Evolutionary conservation across 2,797 vertebrate species (phyloP).

Genomic region (Brachyrhaphis roseni): DNA sequence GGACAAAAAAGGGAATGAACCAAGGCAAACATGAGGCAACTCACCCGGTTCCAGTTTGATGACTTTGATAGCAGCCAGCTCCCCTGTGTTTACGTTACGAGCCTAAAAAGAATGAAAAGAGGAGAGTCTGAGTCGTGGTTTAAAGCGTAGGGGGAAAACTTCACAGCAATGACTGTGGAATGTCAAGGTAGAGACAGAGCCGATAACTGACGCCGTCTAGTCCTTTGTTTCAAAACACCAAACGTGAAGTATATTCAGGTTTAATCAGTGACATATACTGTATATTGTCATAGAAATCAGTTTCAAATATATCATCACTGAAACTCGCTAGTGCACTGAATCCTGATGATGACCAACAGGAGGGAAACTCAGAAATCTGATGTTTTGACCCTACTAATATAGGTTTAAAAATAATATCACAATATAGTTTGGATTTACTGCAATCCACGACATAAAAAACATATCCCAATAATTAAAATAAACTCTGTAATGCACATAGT

Average conservation of each 20-base stretch:
- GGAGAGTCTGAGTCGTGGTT: conserved; percentile 5
- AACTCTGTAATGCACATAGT: background rate
- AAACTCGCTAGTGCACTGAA: background rate
- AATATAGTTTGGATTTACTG: background rate
- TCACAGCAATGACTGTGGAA: background rate
- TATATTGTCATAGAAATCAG: background rate
- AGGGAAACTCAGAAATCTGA: background rate
- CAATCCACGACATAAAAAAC: background rate
- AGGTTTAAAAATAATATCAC: background rate
- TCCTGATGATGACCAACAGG: background rate
- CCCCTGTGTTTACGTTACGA: conserved; percentile 97
- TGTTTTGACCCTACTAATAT: background rate
- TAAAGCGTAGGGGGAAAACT: background rate
- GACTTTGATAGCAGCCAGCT: conserved; percentile 99
- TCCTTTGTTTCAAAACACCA: background rate
- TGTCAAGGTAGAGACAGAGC: background rate
- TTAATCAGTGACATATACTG: background rate
- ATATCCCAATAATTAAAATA: too few species aligned
- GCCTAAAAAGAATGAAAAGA: conserved; percentile 78
- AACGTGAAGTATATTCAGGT: background rate
- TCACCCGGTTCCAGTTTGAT: conserved; percentile 99
- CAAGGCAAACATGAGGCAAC: conserved; percentile 21
- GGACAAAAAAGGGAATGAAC: background rate
- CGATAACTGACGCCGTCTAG: background rate
- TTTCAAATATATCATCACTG: background rate